These are phyloP conservation scores for Ceratosolen fusciceps DNA, from an alignment of 1,140 invertebrate species.

Conservation along the genomic window DNA sequence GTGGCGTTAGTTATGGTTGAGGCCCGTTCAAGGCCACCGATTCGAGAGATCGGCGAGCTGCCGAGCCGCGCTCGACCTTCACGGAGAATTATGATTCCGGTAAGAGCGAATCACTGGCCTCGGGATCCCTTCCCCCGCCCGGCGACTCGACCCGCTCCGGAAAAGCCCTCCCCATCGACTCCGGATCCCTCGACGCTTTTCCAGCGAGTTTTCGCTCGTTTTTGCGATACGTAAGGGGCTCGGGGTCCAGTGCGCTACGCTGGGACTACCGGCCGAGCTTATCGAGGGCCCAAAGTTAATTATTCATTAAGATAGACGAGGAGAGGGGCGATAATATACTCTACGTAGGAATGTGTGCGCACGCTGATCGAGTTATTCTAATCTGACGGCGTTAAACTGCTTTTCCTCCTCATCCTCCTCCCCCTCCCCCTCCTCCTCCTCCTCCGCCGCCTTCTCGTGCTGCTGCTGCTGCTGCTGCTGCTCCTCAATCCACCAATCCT, in stretches of 20 bases:
- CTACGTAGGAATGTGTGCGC: too few relatives aligned
- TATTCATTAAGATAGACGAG: too few relatives aligned
- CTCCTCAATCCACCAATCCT: too few relatives aligned
- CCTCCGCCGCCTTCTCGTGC: too few relatives aligned
- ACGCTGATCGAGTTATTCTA: too few relatives aligned
- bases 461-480: too few relatives aligned
- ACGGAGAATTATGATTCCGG: conserved; percentile 61
- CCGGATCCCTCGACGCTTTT: not conserved
- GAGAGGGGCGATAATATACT: conserved; percentile 43
- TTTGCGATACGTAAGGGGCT: too few relatives aligned
- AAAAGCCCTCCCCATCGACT: not conserved
- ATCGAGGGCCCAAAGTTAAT: not conserved
- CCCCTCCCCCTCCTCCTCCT: too few relatives aligned
- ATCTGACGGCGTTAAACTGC: too few relatives aligned
- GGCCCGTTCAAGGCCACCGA: conserved; percentile 56
- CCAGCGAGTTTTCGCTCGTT: not conserved
- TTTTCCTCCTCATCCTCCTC: too few relatives aligned
- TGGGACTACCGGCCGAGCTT: not conserved
- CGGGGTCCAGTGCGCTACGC: too few relatives aligned
- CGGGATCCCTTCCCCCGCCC: conserved; percentile 45
- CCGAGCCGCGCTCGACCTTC: conserved; percentile 52
- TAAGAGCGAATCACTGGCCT: conserved; percentile 63
- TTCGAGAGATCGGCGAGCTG: conserved; percentile 55
- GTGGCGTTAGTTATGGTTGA: conserved; percentile 56
- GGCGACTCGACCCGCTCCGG: too few relatives aligned